Conservation (phyloP, 2,888 invertebrate genomes). For the Xanthorhoe designata region DNA sequence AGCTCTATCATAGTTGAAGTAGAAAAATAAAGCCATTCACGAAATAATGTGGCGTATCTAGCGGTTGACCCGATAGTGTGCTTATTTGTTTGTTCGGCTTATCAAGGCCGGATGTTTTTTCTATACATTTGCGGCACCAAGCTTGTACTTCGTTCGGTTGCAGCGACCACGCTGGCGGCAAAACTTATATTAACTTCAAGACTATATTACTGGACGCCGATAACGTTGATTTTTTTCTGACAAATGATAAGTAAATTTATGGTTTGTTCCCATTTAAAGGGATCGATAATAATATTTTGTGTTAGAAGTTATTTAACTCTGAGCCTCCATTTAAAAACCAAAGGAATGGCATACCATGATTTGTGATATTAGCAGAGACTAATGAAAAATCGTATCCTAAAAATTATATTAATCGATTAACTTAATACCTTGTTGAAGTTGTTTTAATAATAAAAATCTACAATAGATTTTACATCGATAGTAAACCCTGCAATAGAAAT, state of each 20-base stretch:
- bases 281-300: conserved; percentile 53
- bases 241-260: conserved; percentile 58
- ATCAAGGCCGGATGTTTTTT: conserved; percentile 86
- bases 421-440: too few species aligned
- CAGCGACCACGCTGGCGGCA: conserved; percentile 69
- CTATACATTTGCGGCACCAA: conserved; percentile 82
- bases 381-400: too few species aligned
- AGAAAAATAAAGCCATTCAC: conserved; percentile 72
- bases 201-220: conserved; percentile 70
- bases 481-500: too few species aligned
- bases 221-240: conserved; percentile 68
- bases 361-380: too few species aligned
- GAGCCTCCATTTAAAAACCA: conserved; percentile 27
- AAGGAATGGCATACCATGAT: too few species aligned
- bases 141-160: conserved; percentile 74
- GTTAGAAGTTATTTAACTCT: conserved; percentile 30
- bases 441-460: too few species aligned
- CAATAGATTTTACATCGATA: too few species aligned
- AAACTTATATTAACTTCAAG: conserved; percentile 77
- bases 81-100: conserved; percentile 84
- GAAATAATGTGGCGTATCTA: conserved; percentile 75
- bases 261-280: conserved; percentile 47
- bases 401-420: too few species aligned
- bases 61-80: conserved; percentile 81
- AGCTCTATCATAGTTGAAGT: conserved; percentile 55